These are phyloP conservation scores for Dynastes hyllus DNA, from an alignment of 2,888 invertebrate species.

Conservation along the genomic window DNA sequence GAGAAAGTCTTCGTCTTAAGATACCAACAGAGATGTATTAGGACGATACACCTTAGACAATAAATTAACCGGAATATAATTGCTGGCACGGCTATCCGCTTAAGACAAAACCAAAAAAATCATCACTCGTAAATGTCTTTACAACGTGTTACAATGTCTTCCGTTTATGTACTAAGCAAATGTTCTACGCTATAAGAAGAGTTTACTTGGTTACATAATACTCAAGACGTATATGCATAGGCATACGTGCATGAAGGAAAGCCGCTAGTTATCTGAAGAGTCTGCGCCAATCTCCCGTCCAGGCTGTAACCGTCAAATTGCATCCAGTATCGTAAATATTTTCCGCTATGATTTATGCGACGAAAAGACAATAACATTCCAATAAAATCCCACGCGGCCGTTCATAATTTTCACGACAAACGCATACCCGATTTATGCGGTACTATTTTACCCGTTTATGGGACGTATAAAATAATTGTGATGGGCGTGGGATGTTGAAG, in stretches of 20 bases:
- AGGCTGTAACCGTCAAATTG: constrained; percentile 18
- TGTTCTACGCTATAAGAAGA: too few relatives aligned
- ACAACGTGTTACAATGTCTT: too few relatives aligned
- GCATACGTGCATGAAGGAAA: neutral
- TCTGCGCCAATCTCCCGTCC: neutral
- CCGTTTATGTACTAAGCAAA: too few relatives aligned
- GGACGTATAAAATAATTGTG: constrained; percentile 60
- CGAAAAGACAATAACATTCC: constrained; percentile 58
- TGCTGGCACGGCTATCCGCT: too few relatives aligned
- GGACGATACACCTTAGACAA: too few relatives aligned
- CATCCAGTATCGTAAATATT: constrained; percentile 22
- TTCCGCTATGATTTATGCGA: constrained; percentile 56
- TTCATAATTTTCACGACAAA: constrained; percentile 57
- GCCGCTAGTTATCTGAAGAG: neutral
- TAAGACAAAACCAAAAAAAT: too few relatives aligned
- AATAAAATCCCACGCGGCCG: constrained; percentile 60
- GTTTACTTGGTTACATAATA: neutral
- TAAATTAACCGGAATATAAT: too few relatives aligned
- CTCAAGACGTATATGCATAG: neutral
- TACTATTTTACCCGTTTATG: constrained; percentile 60
- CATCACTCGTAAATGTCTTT: too few relatives aligned
- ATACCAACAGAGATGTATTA: too few relatives aligned
- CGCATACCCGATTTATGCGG: constrained; percentile 59
- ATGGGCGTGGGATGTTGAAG: constrained; percentile 44
- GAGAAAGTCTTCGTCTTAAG: too few relatives aligned